Conservation (phyloP, 2,113 vertebrate species). For the Podarcis cretensis region DNA sequence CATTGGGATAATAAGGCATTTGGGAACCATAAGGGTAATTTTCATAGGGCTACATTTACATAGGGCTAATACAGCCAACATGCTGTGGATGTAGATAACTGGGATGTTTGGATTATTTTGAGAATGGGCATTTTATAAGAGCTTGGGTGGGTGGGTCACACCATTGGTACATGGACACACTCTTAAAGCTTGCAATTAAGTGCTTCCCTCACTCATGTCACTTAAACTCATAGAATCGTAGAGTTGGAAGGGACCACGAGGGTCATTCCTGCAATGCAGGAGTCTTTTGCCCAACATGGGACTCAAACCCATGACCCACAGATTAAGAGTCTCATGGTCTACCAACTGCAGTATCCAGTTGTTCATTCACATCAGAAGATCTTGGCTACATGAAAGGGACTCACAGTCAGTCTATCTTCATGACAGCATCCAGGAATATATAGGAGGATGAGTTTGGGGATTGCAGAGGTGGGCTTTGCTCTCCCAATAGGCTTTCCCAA, state of each 20-base stretch:
- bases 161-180: background rate
- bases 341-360: too few species aligned
- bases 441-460: too few species aligned
- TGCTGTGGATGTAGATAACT: slow-evolving; percentile 11
- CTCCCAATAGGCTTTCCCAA: too few species aligned
- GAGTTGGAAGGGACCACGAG: too few species aligned
- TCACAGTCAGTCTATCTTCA: background rate
- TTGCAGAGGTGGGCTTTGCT: too few species aligned
- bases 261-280: too few species aligned
- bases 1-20: slow-evolving; percentile 31
- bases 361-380: background rate
- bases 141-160: background rate
- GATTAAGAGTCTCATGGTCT: too few species aligned
- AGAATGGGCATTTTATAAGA: background rate
- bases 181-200: too few species aligned
- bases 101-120: background rate
- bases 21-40: slow-evolving; percentile 38
- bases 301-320: too few species aligned
- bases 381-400: background rate
- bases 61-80: slow-evolving; percentile 27
- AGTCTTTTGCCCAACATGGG: too few species aligned
- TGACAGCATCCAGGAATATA: background rate
- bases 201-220: background rate
- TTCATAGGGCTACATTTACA: slow-evolving; percentile 39
- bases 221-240: background rate